Percentiles rank a stretch among this genome's conserved stretches.
These are phyloP conservation scores for Ctenomys sociabilis DNA, from an alignment of 2,113 vertebrate genomes.

Conservation along the genomic window DNA sequence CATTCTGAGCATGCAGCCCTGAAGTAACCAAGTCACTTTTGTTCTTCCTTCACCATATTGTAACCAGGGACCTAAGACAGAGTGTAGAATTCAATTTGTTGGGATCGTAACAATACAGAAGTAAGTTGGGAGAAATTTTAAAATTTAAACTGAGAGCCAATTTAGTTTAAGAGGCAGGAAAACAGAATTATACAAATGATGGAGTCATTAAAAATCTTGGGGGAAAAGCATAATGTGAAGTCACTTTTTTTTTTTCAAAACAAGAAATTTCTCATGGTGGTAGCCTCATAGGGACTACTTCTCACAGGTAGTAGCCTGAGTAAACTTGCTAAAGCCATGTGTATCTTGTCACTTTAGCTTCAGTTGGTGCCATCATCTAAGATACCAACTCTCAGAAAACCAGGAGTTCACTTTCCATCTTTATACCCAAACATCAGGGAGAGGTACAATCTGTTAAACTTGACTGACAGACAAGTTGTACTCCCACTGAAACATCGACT, in stretches of 20 bases:
- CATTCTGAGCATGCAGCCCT: not conserved
- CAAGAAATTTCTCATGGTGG: not conserved
- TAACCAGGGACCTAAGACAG: not conserved
- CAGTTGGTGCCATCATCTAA: not conserved
- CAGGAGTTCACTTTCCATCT: not conserved
- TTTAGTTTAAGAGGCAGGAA: constrained; percentile 3
- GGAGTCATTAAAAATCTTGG: constrained; percentile 26
- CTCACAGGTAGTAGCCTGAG: not conserved
- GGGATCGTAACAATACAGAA: not conserved
- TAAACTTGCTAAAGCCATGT: not conserved
- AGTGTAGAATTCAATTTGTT: not conserved
- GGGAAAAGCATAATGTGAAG: constrained; percentile 59
- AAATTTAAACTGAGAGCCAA: constrained; percentile 46
- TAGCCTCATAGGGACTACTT: too few species aligned
- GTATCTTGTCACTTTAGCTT: not conserved
- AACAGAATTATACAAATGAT: constrained; percentile 37
- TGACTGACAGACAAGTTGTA: not conserved
- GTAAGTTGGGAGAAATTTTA: not conserved
- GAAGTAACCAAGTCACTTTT: not conserved
- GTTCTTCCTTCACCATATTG: rapidly evolving
- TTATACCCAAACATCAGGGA: not conserved
- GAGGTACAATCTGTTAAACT: not conserved
- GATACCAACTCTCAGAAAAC: not conserved
- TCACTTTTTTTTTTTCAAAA: not conserved
- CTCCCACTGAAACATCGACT: constrained; percentile 7